Percentiles rank a stretch among this genome's conserved stretches.
Conservation (phyloP, 2,113 vertebrate species). For the Telmatochromis sp. region DNA sequence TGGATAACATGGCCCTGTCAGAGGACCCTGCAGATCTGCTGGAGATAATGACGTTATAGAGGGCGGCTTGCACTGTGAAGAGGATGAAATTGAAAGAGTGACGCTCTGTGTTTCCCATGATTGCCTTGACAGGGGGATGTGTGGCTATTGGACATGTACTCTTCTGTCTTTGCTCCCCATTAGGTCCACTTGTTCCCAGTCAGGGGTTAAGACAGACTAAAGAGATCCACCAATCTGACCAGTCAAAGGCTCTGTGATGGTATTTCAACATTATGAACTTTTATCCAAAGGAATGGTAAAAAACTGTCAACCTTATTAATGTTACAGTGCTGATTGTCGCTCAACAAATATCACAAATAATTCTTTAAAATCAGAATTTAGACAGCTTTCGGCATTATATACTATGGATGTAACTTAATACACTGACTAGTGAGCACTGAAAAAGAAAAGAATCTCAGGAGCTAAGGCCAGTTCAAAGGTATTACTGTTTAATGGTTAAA, state of each 20-base stretch:
- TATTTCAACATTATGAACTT: conserved; percentile 59
- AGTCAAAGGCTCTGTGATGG: conserved; percentile 54
- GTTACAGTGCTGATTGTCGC: not conserved
- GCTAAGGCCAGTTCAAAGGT: conserved; percentile 21
- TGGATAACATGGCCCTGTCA: conserved; percentile 74
- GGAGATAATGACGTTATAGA: conserved; percentile 74
- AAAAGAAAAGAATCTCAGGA: not conserved
- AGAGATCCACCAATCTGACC: conserved; percentile 65
- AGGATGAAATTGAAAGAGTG: conserved; percentile 72
- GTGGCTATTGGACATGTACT: conserved; percentile 55
- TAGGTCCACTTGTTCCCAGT: conserved; percentile 72
- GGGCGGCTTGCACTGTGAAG: conserved; percentile 55
- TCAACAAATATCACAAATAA: not conserved
- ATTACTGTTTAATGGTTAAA: not conserved
- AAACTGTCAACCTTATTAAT: not conserved
- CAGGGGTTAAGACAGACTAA: conserved; percentile 74
- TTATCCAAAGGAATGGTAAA: conserved; percentile 13
- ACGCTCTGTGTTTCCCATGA: conserved; percentile 71
- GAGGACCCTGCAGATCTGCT: conserved; percentile 67
- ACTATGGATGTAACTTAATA: conserved; percentile 52
- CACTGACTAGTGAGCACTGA: conserved; percentile 4
- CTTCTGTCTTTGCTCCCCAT: conserved; percentile 70
- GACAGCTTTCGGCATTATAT: conserved; percentile 1
- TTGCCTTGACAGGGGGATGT: conserved; percentile 64
- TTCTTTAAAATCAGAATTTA: conserved; percentile 51